Base-by-base conservation (phyloP, 1,140 invertebrate genomes). In the Macrobrachium rosenbergii region DNA sequence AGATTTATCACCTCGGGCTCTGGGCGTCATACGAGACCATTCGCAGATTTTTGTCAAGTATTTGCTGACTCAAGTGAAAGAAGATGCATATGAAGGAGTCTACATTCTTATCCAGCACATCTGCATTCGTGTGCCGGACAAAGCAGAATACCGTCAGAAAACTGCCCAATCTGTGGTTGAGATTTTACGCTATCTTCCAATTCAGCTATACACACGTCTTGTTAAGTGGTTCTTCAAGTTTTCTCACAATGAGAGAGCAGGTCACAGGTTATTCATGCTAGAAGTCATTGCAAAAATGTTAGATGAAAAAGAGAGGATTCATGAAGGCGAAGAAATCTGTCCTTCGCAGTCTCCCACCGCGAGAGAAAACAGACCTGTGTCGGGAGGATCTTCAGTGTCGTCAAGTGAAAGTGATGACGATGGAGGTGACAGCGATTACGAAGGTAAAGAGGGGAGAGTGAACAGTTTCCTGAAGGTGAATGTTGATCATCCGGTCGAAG, bases 21-120 rank as follows among this genome's bases (percentile, higher is more conserved):
- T 92, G 3, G 88, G 90, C 28, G 89, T 92, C 2, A 88, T 94
- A 2, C 92, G 92, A 83, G 93, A 94, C 19, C 92, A 93, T 72
- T 91, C 92, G 45, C 89, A 94, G 17, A 87, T 90, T 19, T 95
- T 94, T 90, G 89, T 94, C 0, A 91, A 92, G 87, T 92, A 92
- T 78, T 86, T 94, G 58, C 64, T 94, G 28, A 83, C 91, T 28
- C 82, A 90, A 23, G 85, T 93, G 67, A 91, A 92, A 75, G 90
- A 93, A 17, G 90, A 91, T 5, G 91, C 92, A 8, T 88, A 92
- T 62, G 67, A 86, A 23, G 92, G 91, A 6, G 91, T 94, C 0
- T 90, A 92, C 81, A 93, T 92, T 82, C 90, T 95, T 5, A 90
- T 95, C n/a, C 94, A 95, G 82, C 93, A 94, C 21, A 78, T 95